These are phyloP conservation scores for Panonychus citri DNA, from an alignment of 1,140 invertebrate genomes.

Conservation along the genomic window DNA sequence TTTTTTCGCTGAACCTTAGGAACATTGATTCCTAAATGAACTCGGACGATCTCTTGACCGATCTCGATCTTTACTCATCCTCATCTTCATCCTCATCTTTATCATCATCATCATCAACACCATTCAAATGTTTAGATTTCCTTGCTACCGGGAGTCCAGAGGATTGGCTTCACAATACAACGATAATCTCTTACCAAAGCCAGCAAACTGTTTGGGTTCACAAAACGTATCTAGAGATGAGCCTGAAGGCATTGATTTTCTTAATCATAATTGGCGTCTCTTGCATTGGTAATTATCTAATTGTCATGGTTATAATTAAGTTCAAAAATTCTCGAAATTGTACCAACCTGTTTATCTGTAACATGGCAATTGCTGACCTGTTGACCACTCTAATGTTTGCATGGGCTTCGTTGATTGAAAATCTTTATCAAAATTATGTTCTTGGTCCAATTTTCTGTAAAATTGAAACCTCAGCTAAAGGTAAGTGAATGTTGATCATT, in stretches of 20 bases:
- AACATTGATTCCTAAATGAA: no score
- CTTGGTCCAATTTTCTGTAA: slow-evolving; percentile 40
- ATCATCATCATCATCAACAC: no score
- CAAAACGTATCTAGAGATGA: background rate
- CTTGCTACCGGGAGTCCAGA: no score
- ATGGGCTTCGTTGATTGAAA: background rate
- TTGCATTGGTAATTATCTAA: background rate
- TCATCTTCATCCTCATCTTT: no score
- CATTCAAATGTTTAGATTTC: no score
- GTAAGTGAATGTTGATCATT: slow-evolving; percentile 21
- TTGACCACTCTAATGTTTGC: background rate
- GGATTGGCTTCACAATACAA: no score
- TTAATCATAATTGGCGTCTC: background rate
- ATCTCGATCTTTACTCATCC: no score
- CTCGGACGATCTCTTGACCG: no score
- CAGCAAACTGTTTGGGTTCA: background rate
- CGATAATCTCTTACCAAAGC: no score
- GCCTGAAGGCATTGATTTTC: background rate
- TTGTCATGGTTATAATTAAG: background rate
- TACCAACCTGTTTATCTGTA: slow-evolving; percentile 4
- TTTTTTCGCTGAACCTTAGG: no score
- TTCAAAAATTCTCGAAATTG: background rate
- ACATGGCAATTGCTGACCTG: slow-evolving; percentile 1
- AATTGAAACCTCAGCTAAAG: slow-evolving; percentile 40
- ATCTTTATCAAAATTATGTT: slow-evolving; percentile 37